These are phyloP conservation scores for Suillia variegata DNA, from an alignment of 2,888 invertebrate genomes.

Conservation along the genomic window DNA sequence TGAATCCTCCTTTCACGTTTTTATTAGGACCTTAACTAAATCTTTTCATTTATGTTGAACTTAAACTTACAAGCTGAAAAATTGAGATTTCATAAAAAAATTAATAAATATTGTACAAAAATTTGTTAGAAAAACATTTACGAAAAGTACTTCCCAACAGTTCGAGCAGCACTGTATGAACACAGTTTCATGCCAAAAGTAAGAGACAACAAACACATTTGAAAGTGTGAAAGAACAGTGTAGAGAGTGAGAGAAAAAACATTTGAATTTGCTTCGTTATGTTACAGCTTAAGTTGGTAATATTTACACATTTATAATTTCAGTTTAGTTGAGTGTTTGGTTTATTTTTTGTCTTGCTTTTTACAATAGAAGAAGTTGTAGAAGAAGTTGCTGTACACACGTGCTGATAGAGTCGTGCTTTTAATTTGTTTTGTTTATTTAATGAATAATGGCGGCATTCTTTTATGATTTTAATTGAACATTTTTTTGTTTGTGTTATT, in stretches of 20 bases:
- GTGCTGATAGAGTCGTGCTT: constrained; percentile 10
- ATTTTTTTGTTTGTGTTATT: constrained; percentile 13
- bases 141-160: not conserved
- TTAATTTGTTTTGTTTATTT: not conserved
- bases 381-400: constrained; percentile 10
- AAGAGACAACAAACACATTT: not conserved
- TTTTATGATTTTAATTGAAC: constrained; percentile 23
- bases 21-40: too few species aligned
- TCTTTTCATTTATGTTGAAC: too few species aligned
- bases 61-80: too few species aligned
- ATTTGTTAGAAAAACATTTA: not conserved
- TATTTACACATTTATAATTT: too few species aligned
- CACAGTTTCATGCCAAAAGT: not conserved
- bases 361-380: not conserved
- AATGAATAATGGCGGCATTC: not conserved
- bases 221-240: too few species aligned
- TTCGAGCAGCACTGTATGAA: not conserved
- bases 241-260: too few species aligned
- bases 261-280: too few species aligned
- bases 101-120: not conserved
- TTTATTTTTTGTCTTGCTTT: too few species aligned
- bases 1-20: too few species aligned
- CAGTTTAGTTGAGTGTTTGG: not conserved
- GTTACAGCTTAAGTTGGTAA: too few species aligned
- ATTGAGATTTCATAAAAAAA: too few species aligned